Base-by-base conservation (phyloP, 92 coral and sea anemone species). In the Siderastrea siderea region DNA sequence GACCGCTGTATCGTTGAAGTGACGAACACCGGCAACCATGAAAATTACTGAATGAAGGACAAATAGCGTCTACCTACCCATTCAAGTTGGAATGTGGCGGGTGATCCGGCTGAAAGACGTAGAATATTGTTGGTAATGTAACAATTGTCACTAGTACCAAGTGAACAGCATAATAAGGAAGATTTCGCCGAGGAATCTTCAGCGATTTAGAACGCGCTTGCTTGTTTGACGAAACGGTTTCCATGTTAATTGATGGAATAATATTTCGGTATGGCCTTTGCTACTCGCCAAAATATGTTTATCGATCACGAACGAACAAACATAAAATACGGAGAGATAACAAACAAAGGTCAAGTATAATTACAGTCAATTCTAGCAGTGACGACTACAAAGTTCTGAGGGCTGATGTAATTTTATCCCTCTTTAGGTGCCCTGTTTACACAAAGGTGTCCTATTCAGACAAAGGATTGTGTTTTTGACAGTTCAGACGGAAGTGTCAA, bases 101-200 rank as follows among this genome's bases (percentile, higher is more conserved):
- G 44, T 91, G 99, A 71, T 74, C 85, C 12, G 89, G 92, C 73
- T 88, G 95, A 26, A 82, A 78, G 47, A 93, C 70, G 68, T 91
- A 97, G 88, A 97, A 95, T 12, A 95, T 90, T 4, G 99, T 95
- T 7, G 99, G 99, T 11, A 95, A 74, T 12, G 91, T 80, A 4
- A 96, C 93, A 16, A 80, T 82, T 14, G 81, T 65, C 16, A 92
- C 73, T 58, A 95, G 79, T 49, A 95, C 54, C 38, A 89, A 59
- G 63, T 92, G 96, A 7, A 90, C 96, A 3, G 68, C 15, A 60
- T 86, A 93, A 43, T 80, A 85, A 2, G 70, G 75, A n/a, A 77
- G 60, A 38, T 66, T 76, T 63, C 50, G 59, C 53, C 83, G 74
- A 12, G 60, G 60, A 48, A 62, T 7, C 59, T 26, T 73, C 80